These are phyloP conservation scores for Syngnathus scovelli DNA, from an alignment of 2,113 vertebrate genomes.

Conservation along the genomic window DNA sequence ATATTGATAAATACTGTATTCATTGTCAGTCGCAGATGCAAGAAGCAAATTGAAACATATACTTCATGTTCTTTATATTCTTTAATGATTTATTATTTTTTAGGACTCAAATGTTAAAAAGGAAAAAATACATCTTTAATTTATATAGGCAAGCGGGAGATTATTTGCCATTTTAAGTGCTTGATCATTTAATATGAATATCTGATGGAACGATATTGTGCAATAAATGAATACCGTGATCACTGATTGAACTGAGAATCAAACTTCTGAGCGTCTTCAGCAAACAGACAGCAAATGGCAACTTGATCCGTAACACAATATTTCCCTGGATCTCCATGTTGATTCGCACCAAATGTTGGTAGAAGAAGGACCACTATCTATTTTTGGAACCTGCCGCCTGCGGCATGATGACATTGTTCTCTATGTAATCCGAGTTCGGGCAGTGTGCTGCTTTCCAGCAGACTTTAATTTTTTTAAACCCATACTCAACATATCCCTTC, in stretches of 20 bases:
- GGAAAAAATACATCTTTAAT: neutral
- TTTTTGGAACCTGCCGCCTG: conserved; percentile 42
- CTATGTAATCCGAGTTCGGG: conserved; percentile 38
- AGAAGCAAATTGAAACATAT: too few relatives aligned
- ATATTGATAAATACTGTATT: neutral
- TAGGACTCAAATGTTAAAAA: neutral
- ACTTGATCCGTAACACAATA: conserved; percentile 26
- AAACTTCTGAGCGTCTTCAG: conserved; percentile 5
- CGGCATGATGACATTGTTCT: conserved; percentile 48
- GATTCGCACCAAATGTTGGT: conserved; percentile 43
- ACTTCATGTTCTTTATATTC: too few relatives aligned
- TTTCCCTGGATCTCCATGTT: conserved; percentile 19
- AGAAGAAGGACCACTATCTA: conserved; percentile 24
- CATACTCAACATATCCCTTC: neutral
- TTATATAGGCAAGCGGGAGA: neutral
- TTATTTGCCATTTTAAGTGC: neutral
- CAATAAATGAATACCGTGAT: neutral
- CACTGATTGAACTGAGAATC: neutral
- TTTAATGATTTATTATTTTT: too few relatives aligned
- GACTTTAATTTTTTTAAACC: neutral
- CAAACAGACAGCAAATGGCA: conserved; percentile 39
- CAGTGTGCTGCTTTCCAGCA: conserved; percentile 8
- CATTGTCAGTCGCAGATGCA: too few relatives aligned
- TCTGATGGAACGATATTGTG: neutral
- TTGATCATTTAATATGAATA: neutral